Evolutionary conservation across 2,888 invertebrate genomes (phyloP), one percentile per base, ranked within the genome.

Genomic region (Lasioglossum morio): DNA sequence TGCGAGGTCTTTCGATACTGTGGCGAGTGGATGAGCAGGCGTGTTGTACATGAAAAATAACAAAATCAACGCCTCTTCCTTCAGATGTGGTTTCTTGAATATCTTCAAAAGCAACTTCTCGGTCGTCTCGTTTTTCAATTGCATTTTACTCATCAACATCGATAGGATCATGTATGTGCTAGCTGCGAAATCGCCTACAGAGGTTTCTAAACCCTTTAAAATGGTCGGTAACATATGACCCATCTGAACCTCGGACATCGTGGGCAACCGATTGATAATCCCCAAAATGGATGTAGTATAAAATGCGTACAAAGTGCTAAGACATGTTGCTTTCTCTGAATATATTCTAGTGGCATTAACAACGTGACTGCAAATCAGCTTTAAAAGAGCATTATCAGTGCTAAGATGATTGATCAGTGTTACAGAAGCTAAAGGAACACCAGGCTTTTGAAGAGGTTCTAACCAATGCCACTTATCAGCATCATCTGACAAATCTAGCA

Each of bases 401-500:
- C 96, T 96, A 89, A 98, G 97, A 86, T 97, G 97, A 92, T 97
- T 98, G 53, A 98, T 96, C 60, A 99, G 95, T 0, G 97, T 96
- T 72, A 96, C 96, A 92, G 98, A 97, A 0, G 98, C 96, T 40
- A 99, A 95, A 0, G 97, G 97, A 14, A 97, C 95, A 1, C 98
- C 98, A 16, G 97, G 96, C 93, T 97, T 97, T 94, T 98, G 97
- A 4, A 98, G 94, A 0, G 97, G 96, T 46, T 96, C 95, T 46
- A 99, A 95, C 98, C 98, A 99, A 88, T 96, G 95, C 98, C 98
- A 99, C 82, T 96, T 96, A 79, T 96, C 96, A n/a, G 95, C 95
- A 0, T 94, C 91, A 12, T 96, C 95, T 34, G 96, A 96, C 19
- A 99, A 94, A 78, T 97, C 96, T 91, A 98, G 94, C 0, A 98